Conservation (phyloP, 2,888 invertebrate species). For the Carterocephalus palaemon region DNA sequence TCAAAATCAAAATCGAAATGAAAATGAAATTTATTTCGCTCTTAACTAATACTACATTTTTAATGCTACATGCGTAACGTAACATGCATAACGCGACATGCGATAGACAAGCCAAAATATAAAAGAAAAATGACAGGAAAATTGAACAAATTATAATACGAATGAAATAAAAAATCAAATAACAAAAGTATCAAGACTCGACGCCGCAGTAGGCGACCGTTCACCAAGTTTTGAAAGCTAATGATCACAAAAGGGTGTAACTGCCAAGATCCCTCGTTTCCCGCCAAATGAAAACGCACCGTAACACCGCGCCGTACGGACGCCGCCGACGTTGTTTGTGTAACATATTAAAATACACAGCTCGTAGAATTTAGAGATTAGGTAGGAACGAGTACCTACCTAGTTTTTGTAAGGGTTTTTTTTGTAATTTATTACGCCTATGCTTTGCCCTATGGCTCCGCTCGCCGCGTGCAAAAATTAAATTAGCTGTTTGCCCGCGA, state of each 20-base stretch:
- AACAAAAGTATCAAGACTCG: conserved; percentile 54
- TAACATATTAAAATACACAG: conserved; percentile 68
- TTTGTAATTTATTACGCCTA: conserved; percentile 18
- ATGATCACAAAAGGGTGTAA: conserved; percentile 50
- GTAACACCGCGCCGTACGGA: conserved; percentile 30
- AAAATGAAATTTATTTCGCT: too few relatives aligned
- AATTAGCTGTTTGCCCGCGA: conserved; percentile 28
- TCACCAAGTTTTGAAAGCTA: conserved; percentile 63
- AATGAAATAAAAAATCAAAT: not conserved
- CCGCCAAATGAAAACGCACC: conserved; percentile 36
- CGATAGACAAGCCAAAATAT: too few relatives aligned
- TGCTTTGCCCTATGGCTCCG: too few relatives aligned
- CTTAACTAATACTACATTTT: too few relatives aligned
- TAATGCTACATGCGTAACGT: too few relatives aligned
- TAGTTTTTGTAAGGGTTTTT: conserved; percentile 49
- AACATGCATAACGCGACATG: too few relatives aligned
- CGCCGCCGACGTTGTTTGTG: conserved; percentile 37
- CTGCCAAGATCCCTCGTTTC: conserved; percentile 37
- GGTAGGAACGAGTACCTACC: conserved; percentile 58
- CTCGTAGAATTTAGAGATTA: conserved; percentile 73
- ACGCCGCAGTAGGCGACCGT: conserved; percentile 44
- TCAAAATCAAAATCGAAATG: too few relatives aligned
- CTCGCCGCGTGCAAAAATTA: too few relatives aligned
- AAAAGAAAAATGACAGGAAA: too few relatives aligned
- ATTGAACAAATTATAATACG: too few relatives aligned